These are phyloP conservation scores for Cacajao melanocephalus DNA, from an alignment of 2,797 vertebrate species.

Conservation along the genomic window DNA sequence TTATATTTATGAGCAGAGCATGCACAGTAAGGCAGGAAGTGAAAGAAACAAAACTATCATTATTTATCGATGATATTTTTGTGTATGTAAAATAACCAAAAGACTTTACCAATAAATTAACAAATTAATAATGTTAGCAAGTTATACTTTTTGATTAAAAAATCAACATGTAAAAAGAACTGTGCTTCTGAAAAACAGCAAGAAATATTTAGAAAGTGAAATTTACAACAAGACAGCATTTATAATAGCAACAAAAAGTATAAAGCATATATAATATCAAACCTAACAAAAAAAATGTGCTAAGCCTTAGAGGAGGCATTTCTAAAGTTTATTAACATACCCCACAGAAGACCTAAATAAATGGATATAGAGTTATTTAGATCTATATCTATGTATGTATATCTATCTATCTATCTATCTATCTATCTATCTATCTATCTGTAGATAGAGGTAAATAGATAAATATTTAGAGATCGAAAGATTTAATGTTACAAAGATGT, in stretches of 20 bases:
- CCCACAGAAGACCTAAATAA: background rate
- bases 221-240: background rate
- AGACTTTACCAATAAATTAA: background rate
- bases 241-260: background rate
- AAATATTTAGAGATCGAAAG: background rate
- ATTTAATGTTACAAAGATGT: background rate
- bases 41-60: background rate
- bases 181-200: background rate
- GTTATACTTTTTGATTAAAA: background rate
- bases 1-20: background rate
- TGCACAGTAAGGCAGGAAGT: background rate
- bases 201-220: conserved; percentile 24
- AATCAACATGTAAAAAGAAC: background rate
- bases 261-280: background rate
- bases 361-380: background rate
- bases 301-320: background rate
- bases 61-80: background rate
- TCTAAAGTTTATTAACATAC: background rate
- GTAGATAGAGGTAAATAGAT: background rate
- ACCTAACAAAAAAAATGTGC: background rate
- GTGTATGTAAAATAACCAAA: background rate
- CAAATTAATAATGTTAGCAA: background rate
- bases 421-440: too few species aligned
- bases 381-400: too few species aligned
- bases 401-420: too few species aligned